These are phyloP conservation scores for Cherax destructor DNA, from an alignment of 1,140 invertebrate species.

Conservation along the genomic window DNA sequence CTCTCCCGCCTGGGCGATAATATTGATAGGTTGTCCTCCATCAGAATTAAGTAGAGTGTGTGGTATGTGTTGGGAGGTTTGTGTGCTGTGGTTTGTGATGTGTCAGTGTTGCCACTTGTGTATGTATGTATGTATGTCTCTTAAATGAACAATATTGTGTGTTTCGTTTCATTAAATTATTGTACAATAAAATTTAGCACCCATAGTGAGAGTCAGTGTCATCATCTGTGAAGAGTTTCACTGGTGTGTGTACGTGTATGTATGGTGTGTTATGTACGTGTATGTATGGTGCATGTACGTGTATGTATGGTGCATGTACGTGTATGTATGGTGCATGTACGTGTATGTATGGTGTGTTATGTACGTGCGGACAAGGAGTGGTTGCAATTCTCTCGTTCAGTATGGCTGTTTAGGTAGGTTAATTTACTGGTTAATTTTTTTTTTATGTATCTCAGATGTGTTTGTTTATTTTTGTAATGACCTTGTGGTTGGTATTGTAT, in stretches of 20 bases:
- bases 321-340: background rate
- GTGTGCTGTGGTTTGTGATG: conserved; percentile 22
- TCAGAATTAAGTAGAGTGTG: background rate
- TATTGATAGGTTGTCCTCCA: background rate
- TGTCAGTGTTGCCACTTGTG: background rate
- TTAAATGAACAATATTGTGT: background rate
- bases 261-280: background rate
- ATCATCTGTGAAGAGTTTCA: background rate
- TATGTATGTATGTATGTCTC: background rate
- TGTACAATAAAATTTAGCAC: background rate
- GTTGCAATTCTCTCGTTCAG: background rate
- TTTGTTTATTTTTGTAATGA: conserved; percentile 53
- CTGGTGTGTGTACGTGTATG: background rate
- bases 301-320: background rate
- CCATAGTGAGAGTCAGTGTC: background rate
- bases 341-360: background rate
- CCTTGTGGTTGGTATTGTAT: conserved; percentile 31
- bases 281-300: background rate
- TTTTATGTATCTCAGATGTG: conserved; percentile 42
- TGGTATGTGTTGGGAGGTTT: background rate
- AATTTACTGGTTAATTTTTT: background rate
- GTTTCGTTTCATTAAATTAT: background rate
- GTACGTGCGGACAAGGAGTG: background rate
- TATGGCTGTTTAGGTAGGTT: background rate
- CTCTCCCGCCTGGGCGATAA: background rate